Evolutionary conservation across 2,888 invertebrate species (phyloP), one percentile per base, ranked within the genome.

Genomic region (Ormyrus labotus): DNA sequence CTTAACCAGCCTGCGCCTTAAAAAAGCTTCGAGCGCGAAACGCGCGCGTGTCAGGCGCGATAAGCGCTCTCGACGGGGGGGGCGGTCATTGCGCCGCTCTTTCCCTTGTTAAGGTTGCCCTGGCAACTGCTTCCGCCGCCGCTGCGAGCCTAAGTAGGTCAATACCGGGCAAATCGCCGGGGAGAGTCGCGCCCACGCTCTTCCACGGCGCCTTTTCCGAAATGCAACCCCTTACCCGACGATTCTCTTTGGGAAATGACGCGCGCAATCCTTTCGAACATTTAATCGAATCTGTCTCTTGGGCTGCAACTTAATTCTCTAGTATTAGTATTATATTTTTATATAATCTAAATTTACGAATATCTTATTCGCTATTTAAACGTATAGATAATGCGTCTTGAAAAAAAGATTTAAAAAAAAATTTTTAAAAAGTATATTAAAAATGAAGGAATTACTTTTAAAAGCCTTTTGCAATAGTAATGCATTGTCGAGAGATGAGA

Each of bases 151-250:
- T 85, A 90, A 90, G 87, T 90, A 87, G 90, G 90, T 90, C 90
- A 90, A 89, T 90, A 90, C 87, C 88, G 88, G 83, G 84, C 86
- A 87, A 89, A 89, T 89, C 88, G 87, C 89, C 84, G 82, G 83
- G 82, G 50, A 8, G 55, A 70, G 58, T 9, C 11, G 61, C 60
- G 63, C 48, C 60, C 57, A 65, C 53, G 61, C 53, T 53, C 13
- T 51, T 4, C 6, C 19, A 0, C 8, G 48, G 11, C 19, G 19
- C 48, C 86, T 88, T 34, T 34, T 34, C 34, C 34, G 34, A 90
- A 88, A 84, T 86, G 86, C 85, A 85, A 86, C 86, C 83, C 85
- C 87, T 85, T 19, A 5, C 45, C 60, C 34, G 5, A 34, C 61
- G 11, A 4, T 51, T 4, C 51, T 2, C 60, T 60, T 60, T 34